Evolutionary conservation across 2,797 vertebrate species (phyloP).

Genomic region (Phylloscopus collybita): DNA sequence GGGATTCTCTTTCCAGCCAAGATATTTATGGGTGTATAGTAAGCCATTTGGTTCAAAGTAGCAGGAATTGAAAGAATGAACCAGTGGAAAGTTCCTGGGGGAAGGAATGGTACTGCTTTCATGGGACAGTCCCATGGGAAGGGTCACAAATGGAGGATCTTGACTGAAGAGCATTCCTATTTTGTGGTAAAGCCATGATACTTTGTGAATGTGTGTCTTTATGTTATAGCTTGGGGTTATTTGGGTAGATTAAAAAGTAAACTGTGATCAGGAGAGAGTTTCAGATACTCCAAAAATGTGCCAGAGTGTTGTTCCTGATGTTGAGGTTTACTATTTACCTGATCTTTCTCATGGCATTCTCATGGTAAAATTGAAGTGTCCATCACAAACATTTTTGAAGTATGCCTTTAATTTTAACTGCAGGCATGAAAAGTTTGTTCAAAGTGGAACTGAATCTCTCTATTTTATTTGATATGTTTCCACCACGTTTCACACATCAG

Average conservation of each 20-base stretch:
- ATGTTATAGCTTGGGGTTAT: not conserved
- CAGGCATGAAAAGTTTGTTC: not conserved
- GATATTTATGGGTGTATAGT: not conserved
- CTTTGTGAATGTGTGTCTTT: not conserved
- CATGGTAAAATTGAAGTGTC: not conserved
- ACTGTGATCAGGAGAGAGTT: not conserved
- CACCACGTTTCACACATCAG: not conserved
- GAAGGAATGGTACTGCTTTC: not conserved
- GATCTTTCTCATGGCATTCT: not conserved
- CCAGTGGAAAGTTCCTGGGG: not conserved
- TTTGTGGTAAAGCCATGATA: not conserved
- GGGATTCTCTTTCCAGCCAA: not conserved
- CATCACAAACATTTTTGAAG: not conserved
- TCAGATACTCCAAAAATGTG: not conserved
- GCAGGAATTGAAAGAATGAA: not conserved
- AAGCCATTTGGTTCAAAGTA: not conserved
- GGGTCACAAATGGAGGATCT: not conserved
- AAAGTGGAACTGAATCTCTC: not conserved
- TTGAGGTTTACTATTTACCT: not conserved
- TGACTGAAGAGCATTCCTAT: not conserved
- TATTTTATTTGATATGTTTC: not conserved
- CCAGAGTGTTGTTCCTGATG: not conserved
- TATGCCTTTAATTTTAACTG: not conserved
- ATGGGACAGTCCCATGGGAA: not conserved
- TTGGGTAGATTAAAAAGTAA: not conserved